Conservation (phyloP, 2,113 vertebrate species). For the Solea senegalensis region DNA sequence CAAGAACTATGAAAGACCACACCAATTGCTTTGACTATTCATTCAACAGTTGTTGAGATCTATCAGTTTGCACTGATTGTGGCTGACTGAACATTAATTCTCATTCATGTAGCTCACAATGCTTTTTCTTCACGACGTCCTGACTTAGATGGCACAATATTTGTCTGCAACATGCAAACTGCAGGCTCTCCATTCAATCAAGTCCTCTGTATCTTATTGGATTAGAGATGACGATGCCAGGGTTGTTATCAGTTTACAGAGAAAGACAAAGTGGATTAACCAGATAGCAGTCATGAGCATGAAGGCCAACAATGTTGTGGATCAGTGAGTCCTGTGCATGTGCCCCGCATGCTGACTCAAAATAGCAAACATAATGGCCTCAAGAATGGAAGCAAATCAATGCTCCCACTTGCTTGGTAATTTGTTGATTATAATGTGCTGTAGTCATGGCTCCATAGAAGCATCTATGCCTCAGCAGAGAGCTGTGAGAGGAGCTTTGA, state of each 20-base stretch:
- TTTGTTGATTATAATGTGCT: conserved; percentile 37
- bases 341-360: conserved; percentile 22
- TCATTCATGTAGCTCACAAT: background rate
- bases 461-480: conserved; percentile 21
- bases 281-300: conserved; percentile 24
- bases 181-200: conserved; percentile 17
- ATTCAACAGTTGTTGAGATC: too few relatives aligned
- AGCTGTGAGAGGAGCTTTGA: conserved; percentile 6
- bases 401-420: conserved; percentile 26
- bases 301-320: background rate
- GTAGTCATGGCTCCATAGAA: conserved; percentile 15
- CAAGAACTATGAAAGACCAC: background rate
- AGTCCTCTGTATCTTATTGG: conserved; percentile 24
- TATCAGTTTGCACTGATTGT: background rate
- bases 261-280: conserved; percentile 57
- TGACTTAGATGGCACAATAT: background rate
- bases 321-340: conserved; percentile 41
- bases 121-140: background rate
- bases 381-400: conserved; percentile 33
- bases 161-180: background rate
- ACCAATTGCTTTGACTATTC: too few relatives aligned
- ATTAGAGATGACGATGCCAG: conserved; percentile 36
- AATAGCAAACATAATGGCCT: conserved; percentile 54
- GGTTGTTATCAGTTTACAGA: conserved; percentile 45
- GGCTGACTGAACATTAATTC: background rate